Conservation (phyloP, 2,113 vertebrate genomes). For the Micronisus gabar region DNA sequence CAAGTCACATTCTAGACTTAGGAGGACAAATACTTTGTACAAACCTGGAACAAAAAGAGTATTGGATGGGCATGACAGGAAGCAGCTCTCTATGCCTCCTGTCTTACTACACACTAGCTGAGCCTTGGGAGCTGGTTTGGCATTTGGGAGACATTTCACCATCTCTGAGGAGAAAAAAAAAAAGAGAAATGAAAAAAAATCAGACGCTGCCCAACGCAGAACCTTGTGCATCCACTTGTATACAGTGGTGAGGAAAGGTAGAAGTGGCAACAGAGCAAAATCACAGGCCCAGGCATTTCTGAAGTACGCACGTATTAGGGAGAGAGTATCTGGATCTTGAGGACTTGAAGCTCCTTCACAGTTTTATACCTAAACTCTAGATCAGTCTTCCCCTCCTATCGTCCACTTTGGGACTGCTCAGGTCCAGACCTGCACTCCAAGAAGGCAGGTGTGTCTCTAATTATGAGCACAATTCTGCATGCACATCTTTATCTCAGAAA, state of each 20-base stretch:
- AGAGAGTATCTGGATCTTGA: neutral
- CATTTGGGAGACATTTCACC: constrained; percentile 84
- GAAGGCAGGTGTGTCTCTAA: neutral
- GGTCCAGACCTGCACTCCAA: neutral
- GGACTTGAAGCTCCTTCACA: neutral
- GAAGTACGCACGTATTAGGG: neutral
- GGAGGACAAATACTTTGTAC: neutral
- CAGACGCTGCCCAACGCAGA: neutral
- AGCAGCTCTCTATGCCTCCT: constrained; percentile 86
- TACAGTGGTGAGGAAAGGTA: neutral
- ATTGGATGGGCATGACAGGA: constrained; percentile 86
- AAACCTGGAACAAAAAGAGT: constrained; percentile 89
- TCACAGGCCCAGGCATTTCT: neutral
- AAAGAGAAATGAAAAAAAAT: neutral
- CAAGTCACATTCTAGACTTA: neutral
- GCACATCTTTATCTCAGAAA: neutral
- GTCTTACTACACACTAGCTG: constrained; percentile 86
- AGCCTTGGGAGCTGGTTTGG: constrained; percentile 78
- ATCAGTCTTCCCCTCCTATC: neutral
- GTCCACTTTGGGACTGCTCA: neutral
- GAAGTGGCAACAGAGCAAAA: neutral
- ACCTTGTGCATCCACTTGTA: neutral
- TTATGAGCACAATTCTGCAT: neutral
- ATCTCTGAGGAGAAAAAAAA: constrained; percentile 77
- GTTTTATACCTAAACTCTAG: neutral